A percentile compares a stretch with the other conserved stretches of the same genome.
Conservation (phyloP, 2,113 vertebrate genomes). For the Spermophilus dauricus region DNA sequence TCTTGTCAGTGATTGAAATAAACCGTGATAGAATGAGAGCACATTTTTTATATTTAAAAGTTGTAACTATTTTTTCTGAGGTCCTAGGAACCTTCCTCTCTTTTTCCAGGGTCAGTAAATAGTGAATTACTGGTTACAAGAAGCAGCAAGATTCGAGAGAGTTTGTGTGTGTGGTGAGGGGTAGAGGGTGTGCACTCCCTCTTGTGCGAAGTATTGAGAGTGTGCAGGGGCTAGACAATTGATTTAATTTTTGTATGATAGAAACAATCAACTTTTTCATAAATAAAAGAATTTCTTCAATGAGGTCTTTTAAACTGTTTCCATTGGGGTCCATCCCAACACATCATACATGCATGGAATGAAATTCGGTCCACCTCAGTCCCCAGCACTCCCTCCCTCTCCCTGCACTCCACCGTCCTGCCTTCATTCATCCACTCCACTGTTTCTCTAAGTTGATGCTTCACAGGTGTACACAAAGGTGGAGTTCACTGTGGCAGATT, state of each 20-base stretch:
- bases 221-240: background rate
- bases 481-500: too few species aligned
- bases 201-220: background rate
- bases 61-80: background rate
- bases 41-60: constrained; percentile 6
- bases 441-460: too few species aligned
- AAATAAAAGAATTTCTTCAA: background rate
- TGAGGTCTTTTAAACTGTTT: too few species aligned
- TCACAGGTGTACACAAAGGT: too few species aligned
- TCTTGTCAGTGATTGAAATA: background rate
- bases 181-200: background rate
- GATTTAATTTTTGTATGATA: background rate
- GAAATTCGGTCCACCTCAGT: too few species aligned
- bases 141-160: too few species aligned
- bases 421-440: too few species aligned
- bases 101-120: background rate
- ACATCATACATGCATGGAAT: too few species aligned
- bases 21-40: background rate
- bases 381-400: too few species aligned
- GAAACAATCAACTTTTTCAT: constrained; percentile 14
- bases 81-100: background rate
- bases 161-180: too few species aligned
- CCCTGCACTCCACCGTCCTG: too few species aligned
- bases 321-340: too few species aligned
- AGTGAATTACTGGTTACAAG: background rate